Evolutionary conservation across 1,140 invertebrate genomes (phyloP).

Genomic region (Anagrus nilaparvatae): DNA sequence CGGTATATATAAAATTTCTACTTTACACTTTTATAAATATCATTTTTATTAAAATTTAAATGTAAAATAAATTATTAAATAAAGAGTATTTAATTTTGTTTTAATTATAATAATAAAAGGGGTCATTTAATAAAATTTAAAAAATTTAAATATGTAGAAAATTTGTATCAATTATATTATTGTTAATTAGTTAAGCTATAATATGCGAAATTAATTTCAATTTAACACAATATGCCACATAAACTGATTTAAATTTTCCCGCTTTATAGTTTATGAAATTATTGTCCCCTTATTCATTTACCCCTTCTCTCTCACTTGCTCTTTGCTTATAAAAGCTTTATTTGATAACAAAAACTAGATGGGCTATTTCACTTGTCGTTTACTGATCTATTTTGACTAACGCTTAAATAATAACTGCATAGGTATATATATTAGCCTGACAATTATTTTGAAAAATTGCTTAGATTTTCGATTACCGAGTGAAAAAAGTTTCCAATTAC

Average conservation of each 20-base stretch:
- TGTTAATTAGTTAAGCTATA: slow-evolving; percentile 39
- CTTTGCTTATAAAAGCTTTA: too few relatives aligned
- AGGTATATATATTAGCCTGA: slow-evolving; percentile 17
- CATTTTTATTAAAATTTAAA: background rate
- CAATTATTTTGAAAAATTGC: too few relatives aligned
- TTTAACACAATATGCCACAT: slow-evolving; percentile 40
- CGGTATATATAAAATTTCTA: too few relatives aligned
- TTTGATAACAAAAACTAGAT: slow-evolving; percentile 27
- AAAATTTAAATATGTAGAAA: too few relatives aligned
- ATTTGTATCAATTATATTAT: slow-evolving; percentile 10
- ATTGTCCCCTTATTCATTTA: background rate
- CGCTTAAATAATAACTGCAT: slow-evolving; percentile 34
- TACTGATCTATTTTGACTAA: slow-evolving; percentile 38
- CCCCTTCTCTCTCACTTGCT: too few relatives aligned
- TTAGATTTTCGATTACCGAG: too few relatives aligned
- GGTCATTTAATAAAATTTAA: too few relatives aligned
- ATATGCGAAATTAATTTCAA: slow-evolving; percentile 40
- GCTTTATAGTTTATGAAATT: slow-evolving; percentile 1
- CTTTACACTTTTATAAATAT: background rate
- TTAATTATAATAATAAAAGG: too few relatives aligned
- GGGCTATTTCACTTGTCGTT: slow-evolving; percentile 31
- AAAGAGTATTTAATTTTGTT: slow-evolving; percentile 7
- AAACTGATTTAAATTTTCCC: slow-evolving; percentile 41
- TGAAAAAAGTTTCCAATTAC: too few relatives aligned
- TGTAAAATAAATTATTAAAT: background rate